Evolutionary conservation across 2,888 invertebrate genomes (phyloP).

Genomic region (Conomelus anceps): DNA sequence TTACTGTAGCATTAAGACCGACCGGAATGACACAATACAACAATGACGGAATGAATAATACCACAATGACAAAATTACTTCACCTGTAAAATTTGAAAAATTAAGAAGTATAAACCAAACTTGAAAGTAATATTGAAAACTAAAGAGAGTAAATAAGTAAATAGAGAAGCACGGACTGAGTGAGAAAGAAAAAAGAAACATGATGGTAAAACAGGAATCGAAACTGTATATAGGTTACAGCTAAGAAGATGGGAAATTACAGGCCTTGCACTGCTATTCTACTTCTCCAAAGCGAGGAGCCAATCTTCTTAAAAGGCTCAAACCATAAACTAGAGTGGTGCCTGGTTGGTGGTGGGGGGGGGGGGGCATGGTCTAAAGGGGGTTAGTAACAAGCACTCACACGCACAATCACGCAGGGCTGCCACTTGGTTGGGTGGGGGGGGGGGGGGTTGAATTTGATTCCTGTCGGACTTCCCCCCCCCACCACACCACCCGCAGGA

Average conservation of each 20-base stretch:
- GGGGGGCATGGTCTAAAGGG: too few relatives aligned
- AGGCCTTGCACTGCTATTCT: background rate
- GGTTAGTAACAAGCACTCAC: too few relatives aligned
- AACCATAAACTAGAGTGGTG: constrained; percentile 2
- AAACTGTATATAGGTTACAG: background rate
- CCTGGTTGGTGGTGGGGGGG: background rate
- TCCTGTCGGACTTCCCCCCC: background rate
- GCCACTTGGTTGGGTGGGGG: background rate
- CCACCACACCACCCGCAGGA: background rate
- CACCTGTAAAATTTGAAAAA: too few relatives aligned
- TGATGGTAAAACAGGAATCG: background rate
- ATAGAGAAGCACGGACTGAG: background rate
- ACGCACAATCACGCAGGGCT: background rate
- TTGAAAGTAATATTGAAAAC: background rate
- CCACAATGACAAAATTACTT: too few relatives aligned
- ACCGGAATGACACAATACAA: too few relatives aligned
- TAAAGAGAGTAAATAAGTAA: background rate
- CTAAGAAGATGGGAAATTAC: background rate
- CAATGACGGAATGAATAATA: too few relatives aligned
- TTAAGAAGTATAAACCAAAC: background rate
- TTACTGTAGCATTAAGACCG: too few relatives aligned
- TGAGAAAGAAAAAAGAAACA: background rate
- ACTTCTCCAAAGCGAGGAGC: background rate
- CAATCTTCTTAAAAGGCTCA: constrained; percentile 13
- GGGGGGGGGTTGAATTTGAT: background rate